Percentiles rank a stretch among this genome's conserved stretches.
These are phyloP conservation scores for Lophochroa leadbeateri DNA, from an alignment of 2,113 vertebrate genomes.

Conservation along the genomic window DNA sequence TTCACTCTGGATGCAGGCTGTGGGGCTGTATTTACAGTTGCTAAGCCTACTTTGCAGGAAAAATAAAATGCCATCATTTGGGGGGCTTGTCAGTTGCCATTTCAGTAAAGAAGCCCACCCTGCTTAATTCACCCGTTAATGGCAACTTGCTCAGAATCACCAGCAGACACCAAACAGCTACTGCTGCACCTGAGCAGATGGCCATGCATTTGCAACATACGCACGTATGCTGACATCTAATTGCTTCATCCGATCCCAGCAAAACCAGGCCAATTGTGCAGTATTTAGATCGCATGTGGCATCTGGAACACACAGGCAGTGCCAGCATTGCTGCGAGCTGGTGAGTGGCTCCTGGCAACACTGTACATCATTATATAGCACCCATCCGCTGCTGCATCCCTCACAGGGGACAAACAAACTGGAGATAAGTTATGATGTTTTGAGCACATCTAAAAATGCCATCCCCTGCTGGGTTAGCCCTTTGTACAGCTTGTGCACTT, in stretches of 20 bases:
- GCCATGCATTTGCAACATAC: rapidly evolving
- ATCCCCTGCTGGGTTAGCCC: neutral
- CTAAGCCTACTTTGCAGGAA: neutral
- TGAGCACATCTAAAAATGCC: neutral
- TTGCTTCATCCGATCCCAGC: neutral
- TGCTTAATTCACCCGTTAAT: neutral
- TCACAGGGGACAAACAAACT: neutral
- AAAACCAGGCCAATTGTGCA: neutral
- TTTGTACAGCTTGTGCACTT: too few relatives aligned
- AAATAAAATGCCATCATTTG: neutral
- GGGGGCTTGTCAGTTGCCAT: neutral
- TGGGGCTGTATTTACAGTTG: neutral
- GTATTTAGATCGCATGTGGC: rapidly evolving
- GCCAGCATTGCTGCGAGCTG: rapidly evolving
- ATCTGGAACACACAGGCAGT: neutral
- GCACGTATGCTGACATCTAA: neutral
- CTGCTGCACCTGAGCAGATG: neutral
- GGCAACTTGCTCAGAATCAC: neutral
- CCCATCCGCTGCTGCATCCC: neutral
- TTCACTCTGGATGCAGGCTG: neutral
- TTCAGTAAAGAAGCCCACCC: neutral
- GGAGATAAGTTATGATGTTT: neutral
- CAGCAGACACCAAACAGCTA: neutral
- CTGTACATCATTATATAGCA: rapidly evolving
- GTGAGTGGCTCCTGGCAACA: neutral